Conservation (phyloP, 1,140 invertebrate genomes). For the Spodoptera frugiperda region DNA sequence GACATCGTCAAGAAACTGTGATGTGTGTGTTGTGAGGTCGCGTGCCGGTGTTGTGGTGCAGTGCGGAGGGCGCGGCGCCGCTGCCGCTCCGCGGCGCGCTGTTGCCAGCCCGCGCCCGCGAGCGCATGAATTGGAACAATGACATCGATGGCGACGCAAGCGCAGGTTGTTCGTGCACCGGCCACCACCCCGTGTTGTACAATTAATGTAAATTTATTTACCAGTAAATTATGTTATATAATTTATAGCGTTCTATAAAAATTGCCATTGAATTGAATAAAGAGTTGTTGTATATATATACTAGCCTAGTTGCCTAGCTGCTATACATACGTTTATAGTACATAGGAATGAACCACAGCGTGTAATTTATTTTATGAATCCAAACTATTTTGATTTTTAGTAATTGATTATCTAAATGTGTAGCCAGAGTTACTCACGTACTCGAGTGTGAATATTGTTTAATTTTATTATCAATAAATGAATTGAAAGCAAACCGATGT, state of each 20-base stretch:
- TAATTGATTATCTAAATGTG: conserved; percentile 78
- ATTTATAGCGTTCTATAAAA: conserved; percentile 58
- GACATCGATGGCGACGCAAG: conserved; percentile 48
- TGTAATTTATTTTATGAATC: conserved; percentile 63
- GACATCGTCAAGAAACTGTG: conserved; percentile 94
- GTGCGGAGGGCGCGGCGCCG: conserved; percentile 33
- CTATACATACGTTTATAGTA: conserved; percentile 62
- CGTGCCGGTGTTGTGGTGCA: conserved; percentile 15
- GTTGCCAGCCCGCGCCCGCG: conserved; percentile 51
- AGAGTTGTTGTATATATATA: conserved; percentile 60
- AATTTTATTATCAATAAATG: conserved; percentile 54
- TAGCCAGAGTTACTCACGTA: conserved; percentile 73
- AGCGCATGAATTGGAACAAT: conserved; percentile 50
- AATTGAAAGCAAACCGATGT: conserved; percentile 3
- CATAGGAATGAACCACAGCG: conserved; percentile 47
- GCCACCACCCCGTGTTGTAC: conserved; percentile 46
- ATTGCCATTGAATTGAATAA: conserved; percentile 70
- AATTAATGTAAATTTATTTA: conserved; percentile 54
- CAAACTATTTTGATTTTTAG: conserved; percentile 60
- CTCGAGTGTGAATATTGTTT: conserved; percentile 80
- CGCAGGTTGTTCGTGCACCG: conserved; percentile 33
- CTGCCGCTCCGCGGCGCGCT: conserved; percentile 46
- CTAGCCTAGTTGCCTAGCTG: conserved; percentile 47
- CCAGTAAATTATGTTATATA: conserved; percentile 54
- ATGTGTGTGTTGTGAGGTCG: conserved; percentile 58